These are phyloP conservation scores for Sturnira hondurensis DNA, from an alignment of 2,113 vertebrate species.

Conservation along the genomic window DNA sequence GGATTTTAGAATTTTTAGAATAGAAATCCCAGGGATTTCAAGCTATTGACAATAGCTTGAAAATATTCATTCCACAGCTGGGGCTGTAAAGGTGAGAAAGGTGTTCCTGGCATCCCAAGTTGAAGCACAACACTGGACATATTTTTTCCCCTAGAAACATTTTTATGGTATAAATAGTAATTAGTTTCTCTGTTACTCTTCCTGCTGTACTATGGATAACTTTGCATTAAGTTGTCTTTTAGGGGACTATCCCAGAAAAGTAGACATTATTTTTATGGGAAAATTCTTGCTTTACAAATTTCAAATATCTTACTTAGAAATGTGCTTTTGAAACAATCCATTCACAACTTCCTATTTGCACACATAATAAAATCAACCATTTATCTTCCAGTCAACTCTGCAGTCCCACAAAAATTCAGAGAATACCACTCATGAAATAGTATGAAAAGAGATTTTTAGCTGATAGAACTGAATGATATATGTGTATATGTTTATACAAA, in stretches of 20 bases:
- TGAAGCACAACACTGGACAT: not conserved
- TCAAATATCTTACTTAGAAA: constrained; percentile 1
- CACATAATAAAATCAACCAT: not conserved
- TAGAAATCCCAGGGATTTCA: not conserved
- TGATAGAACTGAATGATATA: not conserved
- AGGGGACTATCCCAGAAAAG: not conserved
- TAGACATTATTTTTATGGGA: constrained; percentile 26
- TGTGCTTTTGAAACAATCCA: not conserved
- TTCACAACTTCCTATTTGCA: not conserved
- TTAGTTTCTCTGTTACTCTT: not conserved
- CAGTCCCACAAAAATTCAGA: constrained; percentile 1
- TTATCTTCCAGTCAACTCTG: not conserved
- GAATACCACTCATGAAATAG: constrained; percentile 7
- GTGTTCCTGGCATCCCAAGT: not conserved
- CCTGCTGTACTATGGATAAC: not conserved
- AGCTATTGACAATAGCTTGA: not conserved
- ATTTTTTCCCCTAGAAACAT: constrained; percentile 10
- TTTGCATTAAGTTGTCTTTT: not conserved
- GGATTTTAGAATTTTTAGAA: not conserved
- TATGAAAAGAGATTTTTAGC: not conserved
- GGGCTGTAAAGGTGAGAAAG: not conserved
- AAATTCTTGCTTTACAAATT: constrained; percentile 47
- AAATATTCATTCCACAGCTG: not conserved
- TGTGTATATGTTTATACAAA: not conserved
- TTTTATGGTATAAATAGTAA: not conserved